Conservation (phyloP, 2,113 vertebrate species). For the Anhinga anhinga region DNA sequence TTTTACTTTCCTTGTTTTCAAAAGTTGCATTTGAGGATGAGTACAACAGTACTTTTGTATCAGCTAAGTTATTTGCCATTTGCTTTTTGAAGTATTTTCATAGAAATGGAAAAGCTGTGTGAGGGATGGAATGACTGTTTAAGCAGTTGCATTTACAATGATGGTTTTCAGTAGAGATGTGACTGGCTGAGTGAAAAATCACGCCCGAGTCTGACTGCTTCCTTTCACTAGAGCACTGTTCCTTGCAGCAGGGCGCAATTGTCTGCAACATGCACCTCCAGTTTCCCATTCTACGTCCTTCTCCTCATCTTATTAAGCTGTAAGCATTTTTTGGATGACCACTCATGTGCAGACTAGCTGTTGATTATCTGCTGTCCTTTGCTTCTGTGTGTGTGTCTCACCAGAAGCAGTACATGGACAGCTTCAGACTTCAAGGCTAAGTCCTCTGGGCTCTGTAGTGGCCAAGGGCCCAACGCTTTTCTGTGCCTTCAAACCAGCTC, state of each 20-base stretch:
- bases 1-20: neutral
- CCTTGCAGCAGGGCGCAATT: neutral
- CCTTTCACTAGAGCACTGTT: rapidly evolving
- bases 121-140: neutral
- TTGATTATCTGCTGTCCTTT: neutral
- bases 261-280: neutral
- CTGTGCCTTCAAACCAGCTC: neutral
- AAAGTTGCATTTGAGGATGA: neutral
- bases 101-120: neutral
- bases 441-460: neutral
- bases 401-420: neutral
- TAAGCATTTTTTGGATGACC: neutral
- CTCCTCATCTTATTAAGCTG: neutral
- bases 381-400: neutral
- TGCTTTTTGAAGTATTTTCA: neutral
- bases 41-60: neutral
- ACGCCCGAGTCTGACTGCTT: rapidly evolving
- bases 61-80: neutral
- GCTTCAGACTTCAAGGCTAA: neutral
- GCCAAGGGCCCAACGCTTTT: neutral
- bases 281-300: neutral
- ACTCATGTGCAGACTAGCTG: neutral
- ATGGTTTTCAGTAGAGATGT: neutral
- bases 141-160: neutral
- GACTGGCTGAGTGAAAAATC: neutral